phyloP scores from a whole-genome alignment of 2,888 invertebrate genomes.

The Phragmatobia fuliginosa region DNA sequence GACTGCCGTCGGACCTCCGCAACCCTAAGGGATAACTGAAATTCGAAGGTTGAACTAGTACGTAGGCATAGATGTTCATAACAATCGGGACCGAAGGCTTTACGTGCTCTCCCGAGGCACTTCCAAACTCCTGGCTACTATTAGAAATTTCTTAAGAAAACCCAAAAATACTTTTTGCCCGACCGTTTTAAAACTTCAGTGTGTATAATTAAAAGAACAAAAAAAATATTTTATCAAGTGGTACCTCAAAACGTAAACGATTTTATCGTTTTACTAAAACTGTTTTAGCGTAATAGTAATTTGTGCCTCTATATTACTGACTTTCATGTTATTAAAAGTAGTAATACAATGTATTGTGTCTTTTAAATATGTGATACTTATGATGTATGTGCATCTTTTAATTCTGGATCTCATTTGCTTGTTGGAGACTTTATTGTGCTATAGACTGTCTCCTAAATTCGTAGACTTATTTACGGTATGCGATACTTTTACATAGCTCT shows the following conservation, averaged over 20 bases:
- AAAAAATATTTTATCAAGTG: neutral
- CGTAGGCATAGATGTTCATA: no score
- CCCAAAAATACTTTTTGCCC: no score
- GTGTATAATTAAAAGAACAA: neutral
- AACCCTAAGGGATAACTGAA: no score
- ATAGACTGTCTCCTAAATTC: conserved; percentile 39
- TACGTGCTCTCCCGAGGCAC: no score
- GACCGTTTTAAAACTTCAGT: no score
- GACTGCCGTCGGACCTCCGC: no score
- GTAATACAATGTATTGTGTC: neutral
- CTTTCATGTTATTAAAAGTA: neutral
- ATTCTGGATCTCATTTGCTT: conserved; percentile 50
- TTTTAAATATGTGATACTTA: conserved; percentile 37
- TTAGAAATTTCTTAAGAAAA: no score
- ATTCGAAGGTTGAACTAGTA: no score
- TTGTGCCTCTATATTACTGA: neutral
- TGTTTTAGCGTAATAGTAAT: neutral
- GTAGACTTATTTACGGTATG: conserved; percentile 48
- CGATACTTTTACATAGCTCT: conserved; percentile 26
- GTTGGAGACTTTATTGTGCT: conserved; percentile 23
- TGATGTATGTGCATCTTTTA: conserved; percentile 23
- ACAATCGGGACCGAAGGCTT: no score
- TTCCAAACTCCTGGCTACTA: no score
- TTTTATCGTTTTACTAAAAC: neutral
- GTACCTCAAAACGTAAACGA: neutral